phyloP scores from a whole-genome alignment of 2,113 vertebrate genomes.

The Phocoena phocoena region DNA sequence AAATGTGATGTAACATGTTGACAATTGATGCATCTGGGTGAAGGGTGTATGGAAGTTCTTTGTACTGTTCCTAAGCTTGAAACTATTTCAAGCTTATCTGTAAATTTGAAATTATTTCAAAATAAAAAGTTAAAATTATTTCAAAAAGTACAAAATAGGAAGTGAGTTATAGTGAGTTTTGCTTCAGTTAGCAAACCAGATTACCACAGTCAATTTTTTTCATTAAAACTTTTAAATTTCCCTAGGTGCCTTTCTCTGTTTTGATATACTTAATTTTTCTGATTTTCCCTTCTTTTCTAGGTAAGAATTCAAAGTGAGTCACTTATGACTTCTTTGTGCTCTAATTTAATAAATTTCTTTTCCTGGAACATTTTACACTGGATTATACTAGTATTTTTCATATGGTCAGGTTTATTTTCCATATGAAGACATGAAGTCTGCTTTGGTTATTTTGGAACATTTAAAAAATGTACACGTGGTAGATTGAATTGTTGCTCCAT shows the following conservation, averaged over 20 bases:
- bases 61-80: background rate
- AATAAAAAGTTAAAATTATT: background rate
- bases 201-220: background rate
- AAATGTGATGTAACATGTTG: background rate
- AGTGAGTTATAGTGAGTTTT: background rate
- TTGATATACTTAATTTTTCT: background rate
- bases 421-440: background rate
- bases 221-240: background rate
- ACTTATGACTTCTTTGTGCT: background rate
- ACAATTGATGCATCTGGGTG: background rate
- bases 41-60: background rate
- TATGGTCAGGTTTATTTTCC: background rate
- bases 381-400: background rate
- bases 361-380: background rate
- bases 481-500: background rate
- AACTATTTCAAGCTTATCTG: background rate
- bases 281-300: background rate
- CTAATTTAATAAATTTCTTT: background rate
- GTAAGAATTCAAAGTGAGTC: background rate
- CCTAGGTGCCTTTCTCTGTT: background rate
- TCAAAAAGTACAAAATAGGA: background rate
- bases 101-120: background rate
- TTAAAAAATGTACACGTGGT: background rate
- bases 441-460: background rate
- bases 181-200: background rate